phyloP scores from a whole-genome alignment of 2,888 invertebrate genomes.

The Sarcophaga variegata region DNA sequence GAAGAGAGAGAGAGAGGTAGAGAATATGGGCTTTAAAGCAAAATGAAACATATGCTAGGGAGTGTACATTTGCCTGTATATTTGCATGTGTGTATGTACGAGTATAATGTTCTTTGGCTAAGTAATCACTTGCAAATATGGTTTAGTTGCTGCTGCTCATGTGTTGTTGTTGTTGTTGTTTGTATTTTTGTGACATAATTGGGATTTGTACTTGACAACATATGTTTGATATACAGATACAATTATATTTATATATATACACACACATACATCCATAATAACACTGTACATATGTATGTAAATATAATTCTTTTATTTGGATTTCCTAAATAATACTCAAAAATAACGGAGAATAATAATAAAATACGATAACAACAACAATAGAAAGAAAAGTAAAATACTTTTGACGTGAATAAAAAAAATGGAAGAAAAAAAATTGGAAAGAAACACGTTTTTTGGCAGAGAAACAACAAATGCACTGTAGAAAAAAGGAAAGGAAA shows the following conservation, averaged over 20 bases:
- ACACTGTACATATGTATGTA: background rate
- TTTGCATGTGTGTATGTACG: background rate
- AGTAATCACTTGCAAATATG: conserved; percentile 45
- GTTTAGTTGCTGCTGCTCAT: background rate
- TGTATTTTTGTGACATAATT: conserved; percentile 54
- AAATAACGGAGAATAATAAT: background rate
- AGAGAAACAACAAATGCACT: background rate
- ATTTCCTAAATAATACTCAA: background rate
- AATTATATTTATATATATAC: background rate
- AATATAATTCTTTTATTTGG: background rate
- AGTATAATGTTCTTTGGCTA: background rate
- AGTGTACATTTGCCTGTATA: background rate
- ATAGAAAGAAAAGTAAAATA: conserved; percentile 9
- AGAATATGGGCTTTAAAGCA: background rate
- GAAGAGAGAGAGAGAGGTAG: background rate
- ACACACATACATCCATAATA: too few relatives aligned
- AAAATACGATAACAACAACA: background rate
- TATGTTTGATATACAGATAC: conserved; percentile 48
- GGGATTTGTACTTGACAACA: conserved; percentile 51
- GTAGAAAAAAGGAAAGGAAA: conserved; percentile 30
- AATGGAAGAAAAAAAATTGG: background rate
- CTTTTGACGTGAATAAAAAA: conserved; percentile 29
- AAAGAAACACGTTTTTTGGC: background rate
- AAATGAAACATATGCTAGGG: background rate
- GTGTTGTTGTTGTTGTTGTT: background rate